Evolutionary conservation across 2,113 vertebrate species (phyloP).

Genomic region (Propithecus coquereli): DNA sequence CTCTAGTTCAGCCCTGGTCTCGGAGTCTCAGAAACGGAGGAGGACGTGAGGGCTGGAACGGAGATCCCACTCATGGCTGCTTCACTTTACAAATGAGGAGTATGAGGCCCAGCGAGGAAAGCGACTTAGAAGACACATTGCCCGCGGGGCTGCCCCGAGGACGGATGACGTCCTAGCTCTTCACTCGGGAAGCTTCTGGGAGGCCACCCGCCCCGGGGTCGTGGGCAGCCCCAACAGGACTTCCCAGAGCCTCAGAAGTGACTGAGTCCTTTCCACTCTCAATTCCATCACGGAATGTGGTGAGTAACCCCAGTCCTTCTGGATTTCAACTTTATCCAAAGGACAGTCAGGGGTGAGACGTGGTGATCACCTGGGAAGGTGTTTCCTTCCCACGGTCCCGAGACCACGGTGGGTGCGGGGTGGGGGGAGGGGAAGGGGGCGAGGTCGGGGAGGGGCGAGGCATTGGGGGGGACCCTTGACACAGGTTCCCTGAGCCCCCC

Average conservation of each 20-base stretch:
- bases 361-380: background rate
- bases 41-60: fast-evolving
- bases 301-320: background rate
- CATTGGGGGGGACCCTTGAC: too few species aligned
- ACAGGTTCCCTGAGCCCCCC: too few species aligned
- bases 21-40: background rate
- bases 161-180: background rate
- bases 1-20: background rate
- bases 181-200: background rate
- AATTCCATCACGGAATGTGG: background rate
- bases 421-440: too few species aligned
- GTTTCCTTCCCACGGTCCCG: background rate
- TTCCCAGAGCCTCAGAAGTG: background rate
- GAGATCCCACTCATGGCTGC: background rate
- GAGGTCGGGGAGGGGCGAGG: fast-evolving
- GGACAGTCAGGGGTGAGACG: too few species aligned
- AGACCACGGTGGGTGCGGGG: background rate
- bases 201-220: background rate
- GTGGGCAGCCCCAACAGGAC: background rate
- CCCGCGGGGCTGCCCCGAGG: background rate
- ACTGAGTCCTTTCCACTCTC: background rate
- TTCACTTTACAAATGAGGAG: background rate
- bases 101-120: fast-evolving
- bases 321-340: background rate
- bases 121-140: background rate